These are phyloP conservation scores for Mallotus villosus DNA, from an alignment of 2,797 vertebrate species.

Conservation along the genomic window DNA sequence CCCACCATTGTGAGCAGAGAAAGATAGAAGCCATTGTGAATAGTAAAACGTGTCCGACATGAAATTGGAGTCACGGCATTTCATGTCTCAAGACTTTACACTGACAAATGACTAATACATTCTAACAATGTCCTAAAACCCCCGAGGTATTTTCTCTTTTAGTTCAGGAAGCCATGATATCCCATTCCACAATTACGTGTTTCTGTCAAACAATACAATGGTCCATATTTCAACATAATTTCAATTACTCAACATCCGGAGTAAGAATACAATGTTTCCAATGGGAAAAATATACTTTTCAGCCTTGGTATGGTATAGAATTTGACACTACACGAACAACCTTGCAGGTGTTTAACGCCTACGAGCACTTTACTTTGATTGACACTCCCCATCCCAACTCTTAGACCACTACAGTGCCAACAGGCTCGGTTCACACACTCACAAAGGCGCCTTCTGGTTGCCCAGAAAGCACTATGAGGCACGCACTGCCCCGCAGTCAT, in stretches of 20 bases:
- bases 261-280: no score
- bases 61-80: neutral
- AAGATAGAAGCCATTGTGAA: neutral
- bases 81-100: neutral
- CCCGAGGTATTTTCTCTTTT: neutral
- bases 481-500: constrained; percentile 55
- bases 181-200: neutral
- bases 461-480: constrained; percentile 56
- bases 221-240: no score
- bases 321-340: neutral
- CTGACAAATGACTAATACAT: neutral
- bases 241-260: neutral
- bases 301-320: neutral
- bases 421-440: constrained; percentile 41
- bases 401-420: constrained; percentile 39
- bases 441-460: constrained; percentile 50
- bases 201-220: neutral
- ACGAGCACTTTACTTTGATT: neutral
- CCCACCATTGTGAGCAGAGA: neutral
- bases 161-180: constrained; percentile 9
- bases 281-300: neutral
- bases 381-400: neutral
- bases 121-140: neutral
- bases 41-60: neutral
- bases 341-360: neutral